These are phyloP conservation scores for Microlaimidae sp. DNA, from an alignment of 2,888 invertebrate genomes.

Conservation along the genomic window DNA sequence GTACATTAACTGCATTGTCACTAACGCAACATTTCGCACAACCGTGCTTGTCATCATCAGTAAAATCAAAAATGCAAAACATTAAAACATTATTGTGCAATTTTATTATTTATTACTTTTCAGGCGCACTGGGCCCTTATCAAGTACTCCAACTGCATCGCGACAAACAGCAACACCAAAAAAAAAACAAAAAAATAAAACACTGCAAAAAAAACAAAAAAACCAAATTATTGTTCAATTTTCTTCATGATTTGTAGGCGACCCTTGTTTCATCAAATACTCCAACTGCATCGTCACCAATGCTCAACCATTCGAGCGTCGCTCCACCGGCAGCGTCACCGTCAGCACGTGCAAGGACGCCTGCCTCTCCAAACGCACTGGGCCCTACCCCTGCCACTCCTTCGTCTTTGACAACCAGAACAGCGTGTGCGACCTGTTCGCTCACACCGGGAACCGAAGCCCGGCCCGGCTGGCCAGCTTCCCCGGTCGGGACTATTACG, in stretches of 20 bases:
- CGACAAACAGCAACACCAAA: too few species aligned
- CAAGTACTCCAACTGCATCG: too few species aligned
- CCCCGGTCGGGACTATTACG: conserved; percentile 15
- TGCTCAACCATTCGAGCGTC: conserved; percentile 34
- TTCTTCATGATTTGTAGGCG: conserved; percentile 20
- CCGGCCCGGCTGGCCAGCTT: conserved; percentile 18
- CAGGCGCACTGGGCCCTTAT: too few species aligned
- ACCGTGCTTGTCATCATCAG: too few species aligned
- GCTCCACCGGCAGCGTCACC: conserved; percentile 21
- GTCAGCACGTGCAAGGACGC: conserved; percentile 8
- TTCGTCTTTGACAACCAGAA: conserved; percentile 34
- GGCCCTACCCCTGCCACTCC: conserved; percentile 30
- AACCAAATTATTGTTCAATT: too few species aligned
- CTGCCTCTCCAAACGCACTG: conserved; percentile 12
- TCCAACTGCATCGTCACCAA: conserved; percentile 31
- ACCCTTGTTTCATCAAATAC: conserved; percentile 33
- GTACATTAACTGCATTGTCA: conserved; percentile 30
- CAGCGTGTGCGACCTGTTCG: conserved; percentile 32
- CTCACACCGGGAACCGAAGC: conserved; percentile 29
- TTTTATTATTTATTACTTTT: too few species aligned
- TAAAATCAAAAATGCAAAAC: too few species aligned
- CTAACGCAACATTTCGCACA: too few species aligned
- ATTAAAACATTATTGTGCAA: too few species aligned
- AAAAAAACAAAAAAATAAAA: too few species aligned
- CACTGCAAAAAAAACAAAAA: too few species aligned